Conservation (phyloP, 2,113 vertebrate genomes). For the Engystomops pustulosus region DNA sequence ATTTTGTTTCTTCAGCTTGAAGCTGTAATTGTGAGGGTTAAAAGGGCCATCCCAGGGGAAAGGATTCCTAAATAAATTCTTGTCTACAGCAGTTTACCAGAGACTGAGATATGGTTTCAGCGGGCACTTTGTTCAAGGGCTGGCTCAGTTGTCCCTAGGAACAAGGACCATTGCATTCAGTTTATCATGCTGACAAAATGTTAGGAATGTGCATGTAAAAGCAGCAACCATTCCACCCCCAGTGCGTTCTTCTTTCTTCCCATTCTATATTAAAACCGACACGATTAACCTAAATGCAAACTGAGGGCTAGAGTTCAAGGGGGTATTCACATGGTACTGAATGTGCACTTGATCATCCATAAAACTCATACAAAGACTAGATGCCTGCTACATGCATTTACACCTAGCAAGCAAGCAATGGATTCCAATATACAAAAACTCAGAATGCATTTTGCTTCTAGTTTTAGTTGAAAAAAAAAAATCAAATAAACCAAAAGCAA, state of each 20-base stretch:
- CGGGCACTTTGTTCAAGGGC: slow-evolving; percentile 69
- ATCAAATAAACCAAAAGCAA: not conserved
- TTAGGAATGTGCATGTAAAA: slow-evolving; percentile 75
- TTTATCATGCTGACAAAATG: slow-evolving; percentile 81
- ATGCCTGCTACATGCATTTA: slow-evolving; percentile 54
- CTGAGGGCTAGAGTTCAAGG: slow-evolving; percentile 78
- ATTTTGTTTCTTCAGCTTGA: slow-evolving; percentile 67
- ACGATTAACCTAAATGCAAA: slow-evolving; percentile 80
- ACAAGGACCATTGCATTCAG: slow-evolving; percentile 75
- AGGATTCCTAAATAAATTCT: slow-evolving; percentile 72
- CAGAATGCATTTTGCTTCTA: not conserved
- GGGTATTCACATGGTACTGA: slow-evolving; percentile 75
- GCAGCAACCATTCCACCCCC: slow-evolving; percentile 74
- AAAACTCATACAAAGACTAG: slow-evolving; percentile 76
- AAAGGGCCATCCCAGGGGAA: slow-evolving; percentile 66
- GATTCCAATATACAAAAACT: not conserved
- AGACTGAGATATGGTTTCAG: slow-evolving; percentile 63
- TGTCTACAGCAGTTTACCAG: slow-evolving; percentile 65
- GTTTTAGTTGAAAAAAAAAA: not conserved
- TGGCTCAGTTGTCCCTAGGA: slow-evolving; percentile 68
- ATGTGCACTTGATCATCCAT: slow-evolving; percentile 80
- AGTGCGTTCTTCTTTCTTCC: slow-evolving; percentile 69
- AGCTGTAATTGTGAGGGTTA: slow-evolving; percentile 70
- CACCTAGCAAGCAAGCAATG: not conserved
- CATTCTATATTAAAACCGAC: slow-evolving; percentile 77